Percentiles rank a stretch among this genome's conserved stretches.
Conservation (phyloP, 1,140 invertebrate species). For the Calosoma granatense region DNA sequence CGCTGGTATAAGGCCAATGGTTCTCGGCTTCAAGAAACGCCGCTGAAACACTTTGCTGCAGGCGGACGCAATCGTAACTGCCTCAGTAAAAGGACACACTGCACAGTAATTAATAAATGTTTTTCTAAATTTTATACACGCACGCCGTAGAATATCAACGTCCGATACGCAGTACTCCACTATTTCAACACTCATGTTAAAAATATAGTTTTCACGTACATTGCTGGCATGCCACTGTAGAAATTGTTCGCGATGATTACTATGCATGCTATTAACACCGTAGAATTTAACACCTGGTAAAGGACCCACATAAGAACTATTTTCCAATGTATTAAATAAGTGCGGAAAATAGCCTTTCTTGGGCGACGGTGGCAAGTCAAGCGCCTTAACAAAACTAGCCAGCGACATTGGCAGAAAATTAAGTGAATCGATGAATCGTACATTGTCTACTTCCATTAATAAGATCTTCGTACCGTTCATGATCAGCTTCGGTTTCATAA, state of each 20-base stretch:
- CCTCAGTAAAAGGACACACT: not conserved
- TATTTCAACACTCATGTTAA: conserved; percentile 19
- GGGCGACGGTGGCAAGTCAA: conserved; percentile 10
- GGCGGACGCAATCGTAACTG: not conserved
- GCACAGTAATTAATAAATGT: not conserved
- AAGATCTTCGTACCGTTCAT: not conserved
- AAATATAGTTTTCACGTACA: conserved; percentile 13
- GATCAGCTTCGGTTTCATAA: not conserved
- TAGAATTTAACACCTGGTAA: conserved; percentile 11
- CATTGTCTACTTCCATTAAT: not conserved
- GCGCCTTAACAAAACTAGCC: conserved; percentile 14
- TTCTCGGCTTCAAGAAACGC: not conserved
- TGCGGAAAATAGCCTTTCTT: conserved; percentile 22
- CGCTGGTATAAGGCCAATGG: not conserved
- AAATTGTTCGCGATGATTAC: conserved; percentile 13
- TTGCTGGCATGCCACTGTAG: conserved; percentile 17
- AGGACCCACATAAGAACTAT: conserved; percentile 18
- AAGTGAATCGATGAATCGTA: not conserved
- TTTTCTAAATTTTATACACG: not conserved
- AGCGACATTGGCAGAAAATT: not conserved
- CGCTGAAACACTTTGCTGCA: not conserved
- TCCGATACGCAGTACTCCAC: conserved; percentile 11
- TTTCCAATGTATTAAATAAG: conserved; percentile 19
- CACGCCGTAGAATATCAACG: not conserved
- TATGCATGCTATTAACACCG: conserved; percentile 14